These are phyloP conservation scores for Zootermopsis nevadensis DNA, from an alignment of 2,888 invertebrate genomes.

Conservation along the genomic window DNA sequence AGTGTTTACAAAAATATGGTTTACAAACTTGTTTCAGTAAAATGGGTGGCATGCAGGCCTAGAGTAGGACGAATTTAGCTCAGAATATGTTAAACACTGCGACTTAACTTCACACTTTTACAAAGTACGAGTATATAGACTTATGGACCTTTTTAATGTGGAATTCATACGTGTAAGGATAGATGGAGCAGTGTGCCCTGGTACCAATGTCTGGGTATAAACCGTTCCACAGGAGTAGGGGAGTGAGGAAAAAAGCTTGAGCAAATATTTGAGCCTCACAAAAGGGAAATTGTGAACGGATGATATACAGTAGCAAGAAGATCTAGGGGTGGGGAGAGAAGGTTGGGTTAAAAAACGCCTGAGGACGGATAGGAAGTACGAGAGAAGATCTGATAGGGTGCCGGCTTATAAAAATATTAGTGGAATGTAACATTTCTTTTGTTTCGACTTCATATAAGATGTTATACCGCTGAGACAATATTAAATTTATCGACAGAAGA, in stretches of 20 bases:
- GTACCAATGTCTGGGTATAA: slow-evolving; percentile 25
- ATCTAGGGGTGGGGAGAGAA: neutral
- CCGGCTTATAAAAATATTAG: slow-evolving; percentile 12
- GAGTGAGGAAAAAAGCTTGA: neutral
- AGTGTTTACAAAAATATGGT: no score
- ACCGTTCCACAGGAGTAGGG: neutral
- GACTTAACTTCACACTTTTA: no score
- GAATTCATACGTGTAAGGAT: neutral
- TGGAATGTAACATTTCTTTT: neutral
- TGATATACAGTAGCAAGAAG: slow-evolving; percentile 33
- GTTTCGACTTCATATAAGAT: neutral
- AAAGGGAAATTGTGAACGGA: slow-evolving; percentile 38
- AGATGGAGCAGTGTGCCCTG: neutral
- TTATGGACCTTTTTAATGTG: neutral
- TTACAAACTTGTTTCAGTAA: no score
- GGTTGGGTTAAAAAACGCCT: neutral
- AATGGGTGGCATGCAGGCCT: no score
- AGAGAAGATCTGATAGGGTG: slow-evolving; percentile 16
- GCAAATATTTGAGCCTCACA: slow-evolving; percentile 41
- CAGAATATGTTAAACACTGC: no score
- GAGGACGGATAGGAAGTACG: slow-evolving; percentile 26
- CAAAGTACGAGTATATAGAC: no score
- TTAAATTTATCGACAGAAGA: neutral
- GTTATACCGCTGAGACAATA: neutral
- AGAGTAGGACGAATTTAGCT: no score